phyloP scores from a whole-genome alignment of 2,113 vertebrate species.

The Seriola dumerili region DNA sequence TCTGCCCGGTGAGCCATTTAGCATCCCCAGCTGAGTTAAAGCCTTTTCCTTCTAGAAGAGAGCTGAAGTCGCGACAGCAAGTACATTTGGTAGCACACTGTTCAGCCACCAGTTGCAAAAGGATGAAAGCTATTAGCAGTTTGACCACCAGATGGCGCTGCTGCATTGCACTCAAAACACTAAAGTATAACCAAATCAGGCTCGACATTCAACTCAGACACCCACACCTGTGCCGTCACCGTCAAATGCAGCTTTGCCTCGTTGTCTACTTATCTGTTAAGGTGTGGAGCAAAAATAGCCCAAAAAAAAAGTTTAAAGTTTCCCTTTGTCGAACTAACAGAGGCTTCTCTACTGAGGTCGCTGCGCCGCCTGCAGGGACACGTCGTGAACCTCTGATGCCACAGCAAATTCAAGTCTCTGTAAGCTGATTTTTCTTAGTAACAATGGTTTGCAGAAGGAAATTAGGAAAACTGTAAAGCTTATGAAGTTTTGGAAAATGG shows the following conservation, averaged over 20 bases:
- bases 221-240: neutral
- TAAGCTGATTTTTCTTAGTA: neutral
- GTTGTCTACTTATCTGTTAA: neutral
- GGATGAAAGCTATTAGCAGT: neutral
- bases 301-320: neutral
- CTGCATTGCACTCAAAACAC: neutral
- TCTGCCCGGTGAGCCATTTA: neutral
- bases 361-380: neutral
- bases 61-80: neutral
- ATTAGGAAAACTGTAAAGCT: neutral
- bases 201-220: neutral
- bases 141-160: conserved; percentile 53
- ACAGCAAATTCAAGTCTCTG: neutral
- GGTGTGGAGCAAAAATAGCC: neutral
- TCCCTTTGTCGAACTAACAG: neutral
- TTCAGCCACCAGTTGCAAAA: neutral
- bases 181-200: neutral
- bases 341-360: neutral
- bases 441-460: neutral
- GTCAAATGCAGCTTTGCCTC: conserved; percentile 2
- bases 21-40: neutral
- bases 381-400: neutral
- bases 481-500: conserved; percentile 4
- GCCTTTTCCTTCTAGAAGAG: neutral
- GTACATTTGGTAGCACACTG: neutral